Base-by-base conservation (phyloP, 2,113 vertebrate genomes). In the Gnathonemus echidnorhynchus region DNA sequence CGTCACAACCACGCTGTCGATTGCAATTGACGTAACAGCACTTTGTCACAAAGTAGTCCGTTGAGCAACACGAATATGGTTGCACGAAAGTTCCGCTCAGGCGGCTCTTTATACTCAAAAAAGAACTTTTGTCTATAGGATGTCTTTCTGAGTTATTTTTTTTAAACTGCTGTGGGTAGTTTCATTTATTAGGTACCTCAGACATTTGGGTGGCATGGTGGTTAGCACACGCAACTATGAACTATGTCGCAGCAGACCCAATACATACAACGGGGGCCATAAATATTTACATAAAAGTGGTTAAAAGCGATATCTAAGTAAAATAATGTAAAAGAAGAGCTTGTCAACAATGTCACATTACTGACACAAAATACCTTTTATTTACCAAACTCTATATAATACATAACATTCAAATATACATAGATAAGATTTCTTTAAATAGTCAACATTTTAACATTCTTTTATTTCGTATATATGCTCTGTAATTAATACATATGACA, bases 301-400 rank as follows among this genome's bases (percentile, higher is more conserved):
- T 39, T 80, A 39, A 17, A 77, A 77, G 70, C 6, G 35, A 42
- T 42, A 42, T 80, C 6, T 35, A 80, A 19, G 13, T 42, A 35
- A 42, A 80, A 39, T 13, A 77, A 77, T 70, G 15, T 5, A 74
- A 62, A 48, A 74, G 19, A 15, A 88, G 70, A 27, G 58, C 46
- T 62, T 27, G 58, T 27, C 27, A 42, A 49, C 24, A 86, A 86
- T 45, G 45, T 48, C 86, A 90, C 17, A 88, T 35, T 50, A 31
- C 31, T 89, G 88, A 91, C 91, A 90, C 89, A 93, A 93, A 93
- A 93, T 92, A 92, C 90, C 89, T 91, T 90, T 91, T 91, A 92
- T 92, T 94, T 86, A 91, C 53, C 91, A 92, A 93, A 92, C 90
- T 90, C 89, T 90, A 88, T 87, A 91, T 90, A 84, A 84, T 91